phyloP scores from a whole-genome alignment of 2,888 invertebrate genomes.

The Conus canariensis region DNA sequence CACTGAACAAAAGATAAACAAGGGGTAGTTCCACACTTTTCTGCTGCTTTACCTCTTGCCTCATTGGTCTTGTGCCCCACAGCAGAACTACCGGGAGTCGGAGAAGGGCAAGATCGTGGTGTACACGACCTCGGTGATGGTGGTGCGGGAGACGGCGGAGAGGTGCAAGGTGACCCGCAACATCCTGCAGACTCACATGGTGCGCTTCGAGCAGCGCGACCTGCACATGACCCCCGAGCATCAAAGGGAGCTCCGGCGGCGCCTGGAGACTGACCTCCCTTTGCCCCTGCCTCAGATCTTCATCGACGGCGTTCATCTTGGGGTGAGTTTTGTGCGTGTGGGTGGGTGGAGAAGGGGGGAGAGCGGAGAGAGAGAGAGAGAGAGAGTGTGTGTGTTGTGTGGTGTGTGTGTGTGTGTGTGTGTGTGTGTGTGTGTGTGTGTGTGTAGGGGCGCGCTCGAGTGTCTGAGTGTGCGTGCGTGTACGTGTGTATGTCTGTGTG shows the following conservation, averaged over 20 bases:
- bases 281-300: slow-evolving; percentile 94
- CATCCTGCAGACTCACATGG: slow-evolving; percentile 93
- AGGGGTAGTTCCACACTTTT: too few relatives aligned
- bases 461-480: not conserved
- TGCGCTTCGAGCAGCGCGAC: slow-evolving; percentile 95
- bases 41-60: too few relatives aligned
- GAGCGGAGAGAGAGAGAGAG: too few relatives aligned
- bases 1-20: too few relatives aligned
- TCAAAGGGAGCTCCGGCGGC: slow-evolving; percentile 92
- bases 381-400: too few relatives aligned
- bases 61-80: slow-evolving; percentile 63
- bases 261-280: slow-evolving; percentile 81
- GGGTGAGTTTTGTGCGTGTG: slow-evolving; percentile 84
- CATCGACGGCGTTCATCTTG: slow-evolving; percentile 94
- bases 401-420: too few relatives aligned
- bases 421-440: too few relatives aligned
- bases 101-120: slow-evolving; percentile 95
- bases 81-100: slow-evolving; percentile 92
- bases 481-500: not conserved
- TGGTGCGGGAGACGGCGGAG: slow-evolving; percentile 93
- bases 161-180: slow-evolving; percentile 94
- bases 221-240: slow-evolving; percentile 95
- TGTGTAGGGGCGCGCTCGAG: not conserved
- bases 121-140: slow-evolving; percentile 96
- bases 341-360: not conserved